Conservation (phyloP, 23 tunicate genomes). For the Aplidium turbinatum region DNA sequence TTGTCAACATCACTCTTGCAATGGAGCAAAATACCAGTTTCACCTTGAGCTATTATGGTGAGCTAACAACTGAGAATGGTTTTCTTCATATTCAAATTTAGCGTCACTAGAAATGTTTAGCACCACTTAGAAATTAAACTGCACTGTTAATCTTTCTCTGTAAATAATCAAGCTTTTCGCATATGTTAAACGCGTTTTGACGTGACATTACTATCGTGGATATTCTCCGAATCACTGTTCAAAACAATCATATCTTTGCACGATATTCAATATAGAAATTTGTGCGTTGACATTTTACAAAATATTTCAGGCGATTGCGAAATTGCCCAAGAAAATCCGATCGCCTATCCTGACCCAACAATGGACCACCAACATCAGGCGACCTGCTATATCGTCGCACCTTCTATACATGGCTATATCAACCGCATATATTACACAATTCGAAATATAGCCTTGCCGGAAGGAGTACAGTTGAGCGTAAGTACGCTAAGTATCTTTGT, state of each 20-base stretch:
- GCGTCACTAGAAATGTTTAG: no score
- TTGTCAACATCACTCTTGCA: neutral
- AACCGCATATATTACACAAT: slow-evolving; percentile 2
- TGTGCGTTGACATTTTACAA: no score
- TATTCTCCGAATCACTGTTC: no score
- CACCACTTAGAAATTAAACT: no score
- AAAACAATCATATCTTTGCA: no score
- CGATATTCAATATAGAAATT: no score
- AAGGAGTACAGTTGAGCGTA: slow-evolving; percentile 1
- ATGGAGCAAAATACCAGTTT: neutral
- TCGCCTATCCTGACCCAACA: neutral
- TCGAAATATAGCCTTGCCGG: neutral
- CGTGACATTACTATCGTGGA: no score
- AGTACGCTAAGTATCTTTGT: neutral
- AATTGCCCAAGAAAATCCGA: neutral
- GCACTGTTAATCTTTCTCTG: no score
- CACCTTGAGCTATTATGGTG: slow-evolving; percentile 2
- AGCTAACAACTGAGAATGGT: neutral
- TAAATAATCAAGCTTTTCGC: no score
- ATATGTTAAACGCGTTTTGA: no score
- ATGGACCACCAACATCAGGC: neutral
- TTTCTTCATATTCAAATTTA: no score
- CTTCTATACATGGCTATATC: neutral
- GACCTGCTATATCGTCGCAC: slow-evolving; percentile 9
- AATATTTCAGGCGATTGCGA: slow-evolving; percentile 12